These are phyloP conservation scores for Idris sp. DNA, from an alignment of 1,140 invertebrate species.

Conservation along the genomic window DNA sequence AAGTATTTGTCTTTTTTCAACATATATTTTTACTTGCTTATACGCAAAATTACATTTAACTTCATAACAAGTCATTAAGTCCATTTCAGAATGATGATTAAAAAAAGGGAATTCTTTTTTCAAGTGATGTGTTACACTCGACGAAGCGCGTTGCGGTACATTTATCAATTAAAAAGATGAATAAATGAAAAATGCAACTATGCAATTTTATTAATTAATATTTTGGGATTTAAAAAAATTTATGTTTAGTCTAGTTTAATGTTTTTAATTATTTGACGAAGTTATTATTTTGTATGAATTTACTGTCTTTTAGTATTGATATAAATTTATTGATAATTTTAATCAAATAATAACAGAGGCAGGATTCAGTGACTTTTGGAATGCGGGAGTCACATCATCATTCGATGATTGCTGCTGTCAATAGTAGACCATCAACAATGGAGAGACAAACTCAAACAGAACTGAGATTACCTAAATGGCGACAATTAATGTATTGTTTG, in stretches of 20 bases:
- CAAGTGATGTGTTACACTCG: not conserved
- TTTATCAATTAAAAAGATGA: conserved; percentile 7
- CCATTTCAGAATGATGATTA: not conserved
- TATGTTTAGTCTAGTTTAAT: too few species aligned
- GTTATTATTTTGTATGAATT: too few species aligned
- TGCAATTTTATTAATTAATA: conserved; percentile 25
- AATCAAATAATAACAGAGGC: conserved; percentile 40
- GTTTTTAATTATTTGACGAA: too few species aligned
- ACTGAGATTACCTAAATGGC: conserved; percentile 83
- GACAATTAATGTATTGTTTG: conserved; percentile 88
- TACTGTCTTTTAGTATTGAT: too few species aligned
- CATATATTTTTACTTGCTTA: too few species aligned
- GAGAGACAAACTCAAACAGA: conserved; percentile 91
- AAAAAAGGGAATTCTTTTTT: conserved; percentile 14
- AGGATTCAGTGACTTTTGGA: conserved; percentile 77
- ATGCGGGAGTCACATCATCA: conserved; percentile 63
- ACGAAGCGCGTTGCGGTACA: not conserved
- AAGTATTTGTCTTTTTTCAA: conserved; percentile 54
- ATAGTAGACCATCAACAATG: conserved; percentile 81
- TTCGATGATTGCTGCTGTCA: conserved; percentile 68
- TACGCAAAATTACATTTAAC: too few species aligned
- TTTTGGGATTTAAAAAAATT: too few species aligned
- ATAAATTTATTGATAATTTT: conserved; percentile 2
- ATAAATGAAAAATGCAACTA: conserved; percentile 16
- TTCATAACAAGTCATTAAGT: too few species aligned